A percentile compares a stretch with the other conserved stretches of the same genome.
These are phyloP conservation scores for Megastigmus dorsalis DNA, from an alignment of 2,888 invertebrate genomes.

Conservation along the genomic window DNA sequence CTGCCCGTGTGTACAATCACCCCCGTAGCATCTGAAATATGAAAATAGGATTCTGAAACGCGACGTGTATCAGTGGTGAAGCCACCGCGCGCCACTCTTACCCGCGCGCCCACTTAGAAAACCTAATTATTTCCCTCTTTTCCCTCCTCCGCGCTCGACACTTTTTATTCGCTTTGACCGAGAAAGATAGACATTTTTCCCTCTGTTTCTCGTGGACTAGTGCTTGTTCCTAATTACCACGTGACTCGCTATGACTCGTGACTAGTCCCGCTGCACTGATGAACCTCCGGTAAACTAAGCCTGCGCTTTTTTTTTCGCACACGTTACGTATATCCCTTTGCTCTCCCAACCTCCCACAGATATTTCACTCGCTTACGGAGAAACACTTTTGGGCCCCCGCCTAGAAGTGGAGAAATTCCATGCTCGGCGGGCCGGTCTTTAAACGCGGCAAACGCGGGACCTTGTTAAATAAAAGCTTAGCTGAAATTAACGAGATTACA, in stretches of 20 bases:
- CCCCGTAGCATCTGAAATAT: no score
- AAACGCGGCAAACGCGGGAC: background rate
- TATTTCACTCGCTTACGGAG: conserved; percentile 20
- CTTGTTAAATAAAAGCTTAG: conserved; percentile 10
- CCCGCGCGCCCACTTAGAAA: conserved; percentile 5
- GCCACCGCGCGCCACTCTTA: no score
- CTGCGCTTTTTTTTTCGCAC: background rate
- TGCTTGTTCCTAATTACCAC: conserved; percentile 36
- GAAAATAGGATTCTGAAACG: no score
- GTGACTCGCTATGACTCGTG: conserved; percentile 2
- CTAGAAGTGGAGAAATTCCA: background rate
- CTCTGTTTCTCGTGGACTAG: conserved; percentile 1
- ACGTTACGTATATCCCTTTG: background rate
- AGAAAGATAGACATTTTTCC: background rate
- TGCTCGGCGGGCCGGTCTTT: background rate
- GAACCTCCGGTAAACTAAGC: conserved; percentile 17
- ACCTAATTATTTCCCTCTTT: conserved; percentile 34
- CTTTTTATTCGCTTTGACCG: conserved; percentile 10
- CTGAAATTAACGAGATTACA: conserved; percentile 16
- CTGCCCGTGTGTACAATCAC: no score
- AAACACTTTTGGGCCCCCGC: background rate
- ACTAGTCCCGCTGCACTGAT: conserved; percentile 19
- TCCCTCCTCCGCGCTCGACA: background rate
- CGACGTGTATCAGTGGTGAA: no score
- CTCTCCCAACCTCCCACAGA: conserved; percentile 13